Evolutionary conservation across 2,113 vertebrate genomes (phyloP).

Genomic region (Clarias batrachus): DNA sequence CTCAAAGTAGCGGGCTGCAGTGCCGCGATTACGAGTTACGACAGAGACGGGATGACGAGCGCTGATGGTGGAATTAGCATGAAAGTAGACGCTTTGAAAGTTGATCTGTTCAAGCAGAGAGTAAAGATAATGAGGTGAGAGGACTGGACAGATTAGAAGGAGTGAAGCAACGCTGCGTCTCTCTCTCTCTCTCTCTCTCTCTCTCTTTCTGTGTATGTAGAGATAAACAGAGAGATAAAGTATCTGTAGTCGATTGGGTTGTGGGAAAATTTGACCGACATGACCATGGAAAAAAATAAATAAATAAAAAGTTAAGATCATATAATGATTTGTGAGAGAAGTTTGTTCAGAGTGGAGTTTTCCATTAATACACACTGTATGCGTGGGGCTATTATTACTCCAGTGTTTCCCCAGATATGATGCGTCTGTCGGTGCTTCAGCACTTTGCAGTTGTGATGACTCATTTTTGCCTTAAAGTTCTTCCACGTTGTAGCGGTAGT

Average conservation of each 20-base stretch:
- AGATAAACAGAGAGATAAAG: too few relatives aligned
- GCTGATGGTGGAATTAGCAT: neutral
- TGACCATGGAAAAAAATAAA: neutral
- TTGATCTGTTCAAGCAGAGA: neutral
- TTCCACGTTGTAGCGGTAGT: slow-evolving; percentile 22
- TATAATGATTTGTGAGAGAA: too few relatives aligned
- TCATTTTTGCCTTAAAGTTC: slow-evolving; percentile 28
- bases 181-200: neutral
- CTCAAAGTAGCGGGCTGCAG: neutral
- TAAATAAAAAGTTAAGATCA: neutral
- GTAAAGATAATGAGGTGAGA: neutral
- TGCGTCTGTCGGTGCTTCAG: neutral
- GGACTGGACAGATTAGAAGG: neutral
- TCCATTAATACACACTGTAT: neutral
- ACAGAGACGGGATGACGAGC: neutral
- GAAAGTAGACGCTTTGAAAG: neutral
- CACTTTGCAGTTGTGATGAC: slow-evolving; percentile 13
- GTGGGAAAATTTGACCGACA: neutral
- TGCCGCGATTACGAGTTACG: neutral
- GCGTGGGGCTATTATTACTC: neutral
- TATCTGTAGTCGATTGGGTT: neutral
- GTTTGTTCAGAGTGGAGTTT: neutral
- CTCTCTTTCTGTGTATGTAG: neutral
- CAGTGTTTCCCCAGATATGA: slow-evolving; percentile 7
- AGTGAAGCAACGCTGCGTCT: neutral